Base-by-base conservation (phyloP, 2,888 invertebrate species). In the Leistus spinibarbis region DNA sequence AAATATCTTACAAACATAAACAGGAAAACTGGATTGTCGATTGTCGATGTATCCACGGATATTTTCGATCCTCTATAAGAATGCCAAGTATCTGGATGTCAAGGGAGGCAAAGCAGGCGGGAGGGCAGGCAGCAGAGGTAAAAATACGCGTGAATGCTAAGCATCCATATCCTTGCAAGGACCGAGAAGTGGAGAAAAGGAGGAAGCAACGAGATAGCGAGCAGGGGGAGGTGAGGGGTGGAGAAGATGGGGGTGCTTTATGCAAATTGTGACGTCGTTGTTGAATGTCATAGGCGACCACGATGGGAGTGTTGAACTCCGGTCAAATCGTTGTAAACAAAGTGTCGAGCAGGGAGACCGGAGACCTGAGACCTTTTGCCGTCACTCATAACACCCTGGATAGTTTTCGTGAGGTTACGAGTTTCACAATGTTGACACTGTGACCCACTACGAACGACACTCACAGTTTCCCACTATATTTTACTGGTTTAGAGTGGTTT, bases 321-420 rank as follows among this genome's bases (percentile, higher is more conserved):
- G 65, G 65, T 72, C 72, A 66, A 69, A 72, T 57, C 65, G 66
- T 57, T 66, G 72, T 72, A 66, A 66, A 72, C 72, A 72, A 72
- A 66, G 65, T 66, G 24, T 20, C 19, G 60, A 40, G 40, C 13
- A 40, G 40, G 40, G 40, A 3, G 40, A 40, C 7, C 40, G 7
- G 40, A 40, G 40, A 40, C 40, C 40, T 40, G 10, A 10, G 40
- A 10, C 40, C 10, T 40, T 13, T 40, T 1, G 40, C 40, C 40
- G 40, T 40, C 40, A 40, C 40, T 40, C 40, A 40, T 40, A 40
- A 5, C 10, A 40, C 40, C 40, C n/a, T 7, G 7, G 7, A 40
- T 40, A 40, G 40, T 40, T 40, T 40, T 40, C 40, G 40, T 27
- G 4, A 4, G 27, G 9, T 24, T 24, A 24, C 7, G 24, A 3